Percentiles rank a stretch among this genome's conserved stretches.
Conservation (phyloP, 2,797 vertebrate genomes). For the Steatocranus sp. region DNA sequence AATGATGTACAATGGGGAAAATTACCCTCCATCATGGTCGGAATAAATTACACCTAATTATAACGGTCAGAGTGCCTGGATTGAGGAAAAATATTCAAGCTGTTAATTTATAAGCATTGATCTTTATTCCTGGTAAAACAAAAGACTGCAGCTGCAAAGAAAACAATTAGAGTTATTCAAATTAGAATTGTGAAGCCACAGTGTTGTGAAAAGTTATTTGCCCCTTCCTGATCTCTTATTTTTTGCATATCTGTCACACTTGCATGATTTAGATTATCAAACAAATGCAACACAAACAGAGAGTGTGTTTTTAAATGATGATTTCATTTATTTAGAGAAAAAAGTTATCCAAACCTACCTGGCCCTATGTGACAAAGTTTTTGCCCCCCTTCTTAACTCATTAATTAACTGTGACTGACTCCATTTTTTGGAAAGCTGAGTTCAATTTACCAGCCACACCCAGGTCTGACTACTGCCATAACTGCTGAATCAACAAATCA, state of each 20-base stretch:
- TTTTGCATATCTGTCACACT: neutral
- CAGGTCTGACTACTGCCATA: neutral
- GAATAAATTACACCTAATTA: neutral
- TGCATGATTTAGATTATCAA: neutral
- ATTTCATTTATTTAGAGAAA: fast-evolving
- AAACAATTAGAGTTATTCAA: neutral
- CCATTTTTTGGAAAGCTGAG: neutral
- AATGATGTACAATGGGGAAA: neutral
- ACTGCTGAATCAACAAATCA: neutral
- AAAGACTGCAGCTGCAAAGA: neutral
- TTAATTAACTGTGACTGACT: neutral
- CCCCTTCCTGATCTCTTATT: neutral
- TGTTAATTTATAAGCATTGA: neutral
- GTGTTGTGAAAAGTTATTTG: neutral
- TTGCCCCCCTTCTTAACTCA: neutral
- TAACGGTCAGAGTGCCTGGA: neutral
- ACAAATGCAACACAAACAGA: neutral
- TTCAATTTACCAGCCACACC: neutral
- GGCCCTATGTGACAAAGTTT: neutral
- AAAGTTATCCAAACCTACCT: too few relatives aligned
- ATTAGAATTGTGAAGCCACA: neutral
- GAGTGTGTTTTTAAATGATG: neutral
- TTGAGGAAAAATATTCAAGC: neutral
- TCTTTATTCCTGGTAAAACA: neutral
- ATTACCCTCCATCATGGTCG: neutral